Conservation (phyloP, 2,888 invertebrate genomes). For the Amorpha juglandis region DNA sequence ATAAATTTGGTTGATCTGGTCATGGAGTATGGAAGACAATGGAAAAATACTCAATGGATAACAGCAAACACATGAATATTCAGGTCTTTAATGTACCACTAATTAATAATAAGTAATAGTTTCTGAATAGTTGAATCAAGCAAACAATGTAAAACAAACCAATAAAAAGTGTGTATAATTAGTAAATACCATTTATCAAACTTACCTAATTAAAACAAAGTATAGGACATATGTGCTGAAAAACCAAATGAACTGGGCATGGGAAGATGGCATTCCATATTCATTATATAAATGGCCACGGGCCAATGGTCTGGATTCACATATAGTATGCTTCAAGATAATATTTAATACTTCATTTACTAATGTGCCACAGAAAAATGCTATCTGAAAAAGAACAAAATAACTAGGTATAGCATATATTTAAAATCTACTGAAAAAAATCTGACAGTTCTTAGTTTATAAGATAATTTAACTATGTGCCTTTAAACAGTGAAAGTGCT, state of each 20-base stretch:
- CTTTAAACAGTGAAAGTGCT: too few relatives aligned
- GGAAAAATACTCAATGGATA: too few relatives aligned
- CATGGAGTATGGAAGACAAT: too few relatives aligned
- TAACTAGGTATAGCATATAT: constrained; percentile 11
- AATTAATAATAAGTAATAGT: too few relatives aligned
- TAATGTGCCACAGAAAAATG: constrained; percentile 91
- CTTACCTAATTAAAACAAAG: constrained; percentile 93
- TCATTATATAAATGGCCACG: constrained; percentile 88
- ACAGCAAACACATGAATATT: too few relatives aligned
- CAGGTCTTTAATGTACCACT: too few relatives aligned
- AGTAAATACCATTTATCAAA: background rate
- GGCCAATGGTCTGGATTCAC: constrained; percentile 90
- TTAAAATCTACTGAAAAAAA: background rate
- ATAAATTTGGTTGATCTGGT: too few relatives aligned
- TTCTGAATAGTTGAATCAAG: too few relatives aligned
- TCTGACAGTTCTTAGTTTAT: too few relatives aligned
- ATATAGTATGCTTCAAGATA: constrained; percentile 91
- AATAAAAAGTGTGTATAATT: too few relatives aligned
- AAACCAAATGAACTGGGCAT: constrained; percentile 96
- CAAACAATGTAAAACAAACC: too few relatives aligned
- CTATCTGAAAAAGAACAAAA: constrained; percentile 86
- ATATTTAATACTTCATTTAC: constrained; percentile 92
- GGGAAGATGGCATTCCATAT: constrained; percentile 96
- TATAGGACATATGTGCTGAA: constrained; percentile 93
- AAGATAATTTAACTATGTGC: too few relatives aligned